A percentile compares a stretch with the other conserved stretches of the same genome.
Evolutionary conservation across 35 echinoderm and acorn worm species (phyloP).

Genomic region (Stichopus chloronotus): DNA sequence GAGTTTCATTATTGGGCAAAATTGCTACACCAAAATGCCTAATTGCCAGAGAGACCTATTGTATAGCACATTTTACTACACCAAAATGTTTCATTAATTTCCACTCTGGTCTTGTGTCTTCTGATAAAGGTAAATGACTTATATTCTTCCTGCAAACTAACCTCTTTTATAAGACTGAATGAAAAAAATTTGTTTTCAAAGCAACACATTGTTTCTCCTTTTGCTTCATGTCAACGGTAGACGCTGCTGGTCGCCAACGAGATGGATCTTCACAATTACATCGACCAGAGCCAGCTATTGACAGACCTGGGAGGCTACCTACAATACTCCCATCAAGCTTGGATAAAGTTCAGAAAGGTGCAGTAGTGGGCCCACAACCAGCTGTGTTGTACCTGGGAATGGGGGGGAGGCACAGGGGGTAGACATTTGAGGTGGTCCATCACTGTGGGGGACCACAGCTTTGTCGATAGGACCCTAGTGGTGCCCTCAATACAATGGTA

Average conservation of each 20-base stretch:
- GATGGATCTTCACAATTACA: constrained; percentile 83
- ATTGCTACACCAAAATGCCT: no score
- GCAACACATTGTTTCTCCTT: neutral
- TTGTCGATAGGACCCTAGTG: neutral
- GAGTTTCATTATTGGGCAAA: no score
- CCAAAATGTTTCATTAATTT: no score
- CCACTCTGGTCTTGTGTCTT: no score
- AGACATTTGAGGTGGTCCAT: neutral
- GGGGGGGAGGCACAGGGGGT: neutral
- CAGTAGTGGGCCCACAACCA: neutral
- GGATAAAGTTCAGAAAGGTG: constrained; percentile 94
- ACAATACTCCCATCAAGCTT: constrained; percentile 85
- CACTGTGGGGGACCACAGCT: neutral
- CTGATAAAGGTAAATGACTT: no score
- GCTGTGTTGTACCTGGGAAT: neutral
- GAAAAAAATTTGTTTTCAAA: neutral
- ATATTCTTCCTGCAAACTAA: no score
- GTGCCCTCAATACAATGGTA: no score
- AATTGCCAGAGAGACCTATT: no score
- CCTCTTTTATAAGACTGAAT: no score
- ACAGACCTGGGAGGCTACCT: constrained; percentile 90
- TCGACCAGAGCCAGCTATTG: constrained; percentile 85
- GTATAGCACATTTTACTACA: no score
- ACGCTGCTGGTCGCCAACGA: constrained; percentile 66
- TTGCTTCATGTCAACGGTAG: constrained; percentile 25